phyloP scores from a whole-genome alignment of 1,140 invertebrate genomes.

The Aphaenogaster rudis region DNA sequence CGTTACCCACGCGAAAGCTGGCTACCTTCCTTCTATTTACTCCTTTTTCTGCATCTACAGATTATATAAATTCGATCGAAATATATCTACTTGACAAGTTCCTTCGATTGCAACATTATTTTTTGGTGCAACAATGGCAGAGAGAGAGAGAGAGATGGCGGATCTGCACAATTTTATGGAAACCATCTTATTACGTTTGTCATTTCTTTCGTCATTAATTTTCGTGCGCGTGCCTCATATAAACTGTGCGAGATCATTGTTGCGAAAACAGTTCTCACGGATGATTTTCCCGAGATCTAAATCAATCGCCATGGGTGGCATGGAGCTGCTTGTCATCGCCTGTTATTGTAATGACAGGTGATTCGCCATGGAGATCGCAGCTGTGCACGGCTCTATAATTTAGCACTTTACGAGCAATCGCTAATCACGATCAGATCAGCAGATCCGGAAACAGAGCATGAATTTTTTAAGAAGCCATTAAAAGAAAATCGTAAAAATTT shows the following conservation, averaged over 20 bases:
- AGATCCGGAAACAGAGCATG: background rate
- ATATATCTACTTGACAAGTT: conserved; percentile 11
- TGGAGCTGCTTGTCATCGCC: conserved; percentile 4
- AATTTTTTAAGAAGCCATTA: background rate
- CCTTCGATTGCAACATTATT: background rate
- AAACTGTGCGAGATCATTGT: conserved; percentile 30
- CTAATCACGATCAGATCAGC: background rate
- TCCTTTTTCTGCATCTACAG: background rate
- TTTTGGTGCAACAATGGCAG: background rate
- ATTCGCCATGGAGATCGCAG: conserved; percentile 53
- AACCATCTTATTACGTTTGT: background rate
- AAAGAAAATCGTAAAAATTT: background rate
- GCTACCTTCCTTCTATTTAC: conserved; percentile 33
- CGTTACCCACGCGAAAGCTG: conserved; percentile 64
- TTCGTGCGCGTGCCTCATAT: background rate
- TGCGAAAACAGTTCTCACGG: conserved; percentile 17
- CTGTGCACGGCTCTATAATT: conserved; percentile 57
- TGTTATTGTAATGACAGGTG: conserved; percentile 48
- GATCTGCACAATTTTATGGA: background rate
- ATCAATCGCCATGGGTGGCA: conserved; percentile 51
- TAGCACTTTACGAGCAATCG: conserved; percentile 29
- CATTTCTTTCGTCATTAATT: background rate
- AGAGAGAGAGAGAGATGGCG: background rate
- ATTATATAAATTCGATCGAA: conserved; percentile 25
- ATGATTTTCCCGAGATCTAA: conserved; percentile 30